phyloP scores from a whole-genome alignment of 2,888 invertebrate genomes.

The Cephus nigrinus region DNA sequence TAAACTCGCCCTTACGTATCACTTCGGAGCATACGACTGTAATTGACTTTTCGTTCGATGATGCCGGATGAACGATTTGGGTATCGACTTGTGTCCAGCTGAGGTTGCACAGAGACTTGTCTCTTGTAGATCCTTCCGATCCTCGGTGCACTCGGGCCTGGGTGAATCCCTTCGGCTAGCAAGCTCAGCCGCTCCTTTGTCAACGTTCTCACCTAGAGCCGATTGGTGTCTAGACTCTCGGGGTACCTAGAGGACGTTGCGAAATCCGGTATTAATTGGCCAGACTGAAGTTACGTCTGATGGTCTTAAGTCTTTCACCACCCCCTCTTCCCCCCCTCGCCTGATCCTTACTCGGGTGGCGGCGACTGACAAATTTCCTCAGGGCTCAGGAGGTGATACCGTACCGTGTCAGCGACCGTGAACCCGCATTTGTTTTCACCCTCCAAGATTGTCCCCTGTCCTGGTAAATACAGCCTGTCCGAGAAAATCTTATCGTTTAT shows the following conservation, averaged over 20 bases:
- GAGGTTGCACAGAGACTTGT: not conserved
- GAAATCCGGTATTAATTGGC: not conserved
- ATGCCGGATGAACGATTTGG: too few relatives aligned
- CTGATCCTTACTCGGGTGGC: not conserved
- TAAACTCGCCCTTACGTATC: not conserved
- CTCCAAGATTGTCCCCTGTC: not conserved
- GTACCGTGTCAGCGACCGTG: slow-evolving; percentile 7
- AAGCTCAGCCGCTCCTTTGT: not conserved
- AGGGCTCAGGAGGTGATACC: slow-evolving; percentile 2
- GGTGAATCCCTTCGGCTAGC: not conserved
- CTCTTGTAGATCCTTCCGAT: not conserved
- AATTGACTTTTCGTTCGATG: too few relatives aligned
- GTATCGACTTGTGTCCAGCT: not conserved
- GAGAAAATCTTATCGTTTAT: not conserved
- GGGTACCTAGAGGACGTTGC: not conserved
- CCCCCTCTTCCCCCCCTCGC: too few relatives aligned
- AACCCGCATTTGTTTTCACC: slow-evolving; percentile 13
- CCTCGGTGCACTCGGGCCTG: not conserved
- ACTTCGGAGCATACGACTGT: too few relatives aligned
- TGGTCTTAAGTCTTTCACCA: not conserved
- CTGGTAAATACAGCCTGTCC: not conserved
- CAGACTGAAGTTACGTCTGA: not conserved
- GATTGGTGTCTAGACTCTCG: not conserved
- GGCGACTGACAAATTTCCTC: slow-evolving; percentile 6
- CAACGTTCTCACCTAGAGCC: not conserved